phyloP scores from a whole-genome alignment of 2,113 vertebrate genomes.

The Tragelaphus imberbis region DNA sequence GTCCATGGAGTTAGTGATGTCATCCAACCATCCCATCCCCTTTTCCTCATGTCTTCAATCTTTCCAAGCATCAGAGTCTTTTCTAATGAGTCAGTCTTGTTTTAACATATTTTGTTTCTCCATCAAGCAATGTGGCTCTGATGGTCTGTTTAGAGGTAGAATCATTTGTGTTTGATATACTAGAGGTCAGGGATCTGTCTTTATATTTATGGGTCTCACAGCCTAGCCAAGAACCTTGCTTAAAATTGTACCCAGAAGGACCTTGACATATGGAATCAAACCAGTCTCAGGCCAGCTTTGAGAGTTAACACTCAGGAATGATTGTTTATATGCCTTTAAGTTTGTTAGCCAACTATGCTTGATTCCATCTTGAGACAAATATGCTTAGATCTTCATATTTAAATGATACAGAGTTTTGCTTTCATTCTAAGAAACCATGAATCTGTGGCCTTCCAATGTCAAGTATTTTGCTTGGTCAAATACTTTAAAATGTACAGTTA shows the following conservation, averaged over 20 bases:
- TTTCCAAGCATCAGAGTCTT: not conserved
- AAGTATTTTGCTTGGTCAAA: not conserved
- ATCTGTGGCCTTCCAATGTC: not conserved
- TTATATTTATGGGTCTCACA: not conserved
- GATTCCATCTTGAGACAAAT: not conserved
- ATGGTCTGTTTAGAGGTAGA: not conserved
- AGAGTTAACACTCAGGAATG: not conserved
- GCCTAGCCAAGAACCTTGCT: not conserved
- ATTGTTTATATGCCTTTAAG: not conserved
- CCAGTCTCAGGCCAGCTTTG: not conserved
- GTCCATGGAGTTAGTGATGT: not conserved
- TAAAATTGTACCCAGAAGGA: not conserved
- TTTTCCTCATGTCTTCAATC: not conserved
- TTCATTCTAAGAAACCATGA: not conserved
- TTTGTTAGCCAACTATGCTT: not conserved
- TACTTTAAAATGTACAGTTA: not conserved
- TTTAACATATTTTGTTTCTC: not conserved
- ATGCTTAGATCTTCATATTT: not conserved
- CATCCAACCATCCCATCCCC: not conserved
- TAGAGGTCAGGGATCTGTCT: not conserved
- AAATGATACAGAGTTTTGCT: not conserved
- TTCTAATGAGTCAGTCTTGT: not conserved
- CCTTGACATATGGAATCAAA: accelerated
- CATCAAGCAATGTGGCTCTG: not conserved
- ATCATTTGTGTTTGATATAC: not conserved